These are phyloP conservation scores for Drosophila hamatofila DNA, from an alignment of 2,888 invertebrate genomes.

Conservation along the genomic window DNA sequence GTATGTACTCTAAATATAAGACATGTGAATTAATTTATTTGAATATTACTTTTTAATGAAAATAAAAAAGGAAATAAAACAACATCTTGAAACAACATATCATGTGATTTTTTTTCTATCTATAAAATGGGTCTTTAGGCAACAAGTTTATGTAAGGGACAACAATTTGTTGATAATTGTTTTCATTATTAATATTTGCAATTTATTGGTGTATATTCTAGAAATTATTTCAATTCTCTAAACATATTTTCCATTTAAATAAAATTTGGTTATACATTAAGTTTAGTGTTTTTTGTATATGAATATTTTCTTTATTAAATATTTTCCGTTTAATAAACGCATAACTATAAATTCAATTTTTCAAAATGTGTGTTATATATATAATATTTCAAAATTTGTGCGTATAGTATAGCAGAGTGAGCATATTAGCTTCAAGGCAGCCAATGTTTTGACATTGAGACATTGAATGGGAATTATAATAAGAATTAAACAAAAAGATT, in stretches of 20 bases:
- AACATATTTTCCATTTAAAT: not conserved
- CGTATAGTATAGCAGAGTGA: too few relatives aligned
- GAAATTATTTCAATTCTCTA: not conserved
- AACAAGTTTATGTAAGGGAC: not conserved
- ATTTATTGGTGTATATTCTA: too few relatives aligned
- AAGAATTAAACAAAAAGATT: not conserved
- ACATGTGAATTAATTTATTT: constrained; percentile 54
- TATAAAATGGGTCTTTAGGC: not conserved
- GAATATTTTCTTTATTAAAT: not conserved
- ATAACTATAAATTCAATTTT: not conserved
- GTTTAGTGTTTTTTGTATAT: constrained; percentile 1
- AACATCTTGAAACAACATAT: not conserved
- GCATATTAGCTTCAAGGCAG: too few relatives aligned
- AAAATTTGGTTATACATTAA: not conserved
- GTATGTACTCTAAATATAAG: constrained; percentile 27
- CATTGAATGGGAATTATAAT: not conserved
- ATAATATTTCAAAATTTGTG: too few relatives aligned
- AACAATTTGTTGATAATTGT: too few relatives aligned
- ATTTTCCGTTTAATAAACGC: not conserved
- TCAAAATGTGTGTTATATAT: too few relatives aligned
- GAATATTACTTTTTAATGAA: constrained; percentile 38
- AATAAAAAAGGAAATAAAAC: constrained; percentile 23
- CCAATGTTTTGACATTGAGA: not conserved
- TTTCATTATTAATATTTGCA: too few relatives aligned
- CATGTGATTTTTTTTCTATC: not conserved